phyloP scores from a whole-genome alignment of 1,140 invertebrate species.

The Drosophila hydei region DNA sequence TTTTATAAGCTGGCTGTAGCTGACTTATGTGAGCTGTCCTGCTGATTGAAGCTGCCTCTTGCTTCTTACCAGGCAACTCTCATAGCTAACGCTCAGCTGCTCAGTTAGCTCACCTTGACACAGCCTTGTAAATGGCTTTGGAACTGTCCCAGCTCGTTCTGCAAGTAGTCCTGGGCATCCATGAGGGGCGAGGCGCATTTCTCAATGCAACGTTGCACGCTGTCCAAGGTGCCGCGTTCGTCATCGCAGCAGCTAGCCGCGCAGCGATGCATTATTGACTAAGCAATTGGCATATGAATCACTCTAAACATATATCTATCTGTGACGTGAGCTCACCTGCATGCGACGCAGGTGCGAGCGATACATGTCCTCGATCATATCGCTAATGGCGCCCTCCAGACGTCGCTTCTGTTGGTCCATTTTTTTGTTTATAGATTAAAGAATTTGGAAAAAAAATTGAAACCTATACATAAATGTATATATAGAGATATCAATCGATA shows the following conservation, averaged over 20 bases:
- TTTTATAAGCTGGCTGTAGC: no score
- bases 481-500: background rate
- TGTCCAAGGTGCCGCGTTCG: slow-evolving; percentile 87
- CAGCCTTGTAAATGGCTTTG: slow-evolving; percentile 94
- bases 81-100: no score
- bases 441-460: slow-evolving; percentile 47
- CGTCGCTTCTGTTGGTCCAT: slow-evolving; percentile 90
- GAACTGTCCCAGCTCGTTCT: slow-evolving; percentile 86
- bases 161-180: slow-evolving; percentile 91
- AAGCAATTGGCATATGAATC: background rate
- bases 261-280: slow-evolving; percentile 93
- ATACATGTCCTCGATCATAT: slow-evolving; percentile 92
- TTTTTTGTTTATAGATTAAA: slow-evolving; percentile 14
- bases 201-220: slow-evolving; percentile 92
- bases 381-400: slow-evolving; percentile 91
- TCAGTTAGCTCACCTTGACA: slow-evolving; percentile 89
- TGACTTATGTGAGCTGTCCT: no score
- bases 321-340: slow-evolving; percentile 87
- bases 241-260: slow-evolving; percentile 94
- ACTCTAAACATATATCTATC: background rate
- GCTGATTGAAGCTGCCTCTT: no score
- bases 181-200: slow-evolving; percentile 90
- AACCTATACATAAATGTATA: slow-evolving; percentile 30
- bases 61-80: no score
- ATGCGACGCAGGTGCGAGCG: slow-evolving; percentile 91